Conservation (phyloP, 1,140 invertebrate genomes). For the Oncopeltus fasciatus region DNA sequence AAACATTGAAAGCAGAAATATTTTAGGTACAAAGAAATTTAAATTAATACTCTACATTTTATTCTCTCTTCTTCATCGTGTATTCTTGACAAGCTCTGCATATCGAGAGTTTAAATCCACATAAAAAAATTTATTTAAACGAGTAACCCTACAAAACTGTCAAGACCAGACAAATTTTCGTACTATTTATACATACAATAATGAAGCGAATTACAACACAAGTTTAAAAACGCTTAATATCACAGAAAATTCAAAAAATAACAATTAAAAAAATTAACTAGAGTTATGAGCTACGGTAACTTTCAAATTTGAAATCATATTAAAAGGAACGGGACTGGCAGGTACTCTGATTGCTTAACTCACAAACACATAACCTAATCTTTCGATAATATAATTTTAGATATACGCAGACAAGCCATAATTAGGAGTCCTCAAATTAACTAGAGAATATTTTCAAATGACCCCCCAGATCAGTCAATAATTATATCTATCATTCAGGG, state of each 20-base stretch:
- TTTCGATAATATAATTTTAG: slow-evolving; percentile 8
- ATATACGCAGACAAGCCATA: not conserved
- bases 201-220: no score
- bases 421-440: not conserved
- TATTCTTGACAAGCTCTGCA: slow-evolving; percentile 7
- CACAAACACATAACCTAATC: not conserved
- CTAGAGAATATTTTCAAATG: not conserved
- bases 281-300: no score
- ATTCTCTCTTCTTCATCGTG: slow-evolving; percentile 12
- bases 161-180: no score
- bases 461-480: not conserved
- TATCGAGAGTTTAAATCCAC: not conserved
- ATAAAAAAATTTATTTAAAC: no score
- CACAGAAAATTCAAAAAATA: not conserved
- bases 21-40: not conserved
- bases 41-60: slow-evolving; percentile 8
- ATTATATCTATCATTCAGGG: not conserved
- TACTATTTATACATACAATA: no score
- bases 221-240: not conserved
- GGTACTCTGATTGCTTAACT: not conserved
- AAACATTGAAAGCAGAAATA: not conserved
- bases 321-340: no score
- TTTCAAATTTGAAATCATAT: no score
- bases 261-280: not conserved
- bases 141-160: no score